Percentiles rank a stretch among this genome's conserved stretches.
phyloP scores from a whole-genome alignment of 2,113 vertebrate genomes.

The Mesoclemmys tuberculata region DNA sequence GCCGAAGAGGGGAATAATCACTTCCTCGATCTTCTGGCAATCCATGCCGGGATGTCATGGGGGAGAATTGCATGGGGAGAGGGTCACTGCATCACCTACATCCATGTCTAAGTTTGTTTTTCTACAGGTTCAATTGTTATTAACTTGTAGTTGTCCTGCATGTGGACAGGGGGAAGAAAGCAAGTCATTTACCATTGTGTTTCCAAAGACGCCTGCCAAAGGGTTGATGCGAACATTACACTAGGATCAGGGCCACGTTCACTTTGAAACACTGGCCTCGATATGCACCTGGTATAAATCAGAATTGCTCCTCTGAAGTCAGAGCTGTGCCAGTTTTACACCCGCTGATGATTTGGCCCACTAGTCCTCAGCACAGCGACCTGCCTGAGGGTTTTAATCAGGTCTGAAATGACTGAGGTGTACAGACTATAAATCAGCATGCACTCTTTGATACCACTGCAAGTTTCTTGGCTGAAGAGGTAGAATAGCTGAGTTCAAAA shows the following conservation, averaged over 20 bases:
- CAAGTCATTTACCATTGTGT: not conserved
- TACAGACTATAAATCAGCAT: slow-evolving; percentile 66
- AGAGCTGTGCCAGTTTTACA: not conserved
- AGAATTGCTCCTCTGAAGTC: fast-evolving
- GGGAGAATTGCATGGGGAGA: not conserved
- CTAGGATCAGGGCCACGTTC: too few relatives aligned
- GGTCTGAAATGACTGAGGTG: slow-evolving; percentile 44
- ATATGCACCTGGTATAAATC: not conserved
- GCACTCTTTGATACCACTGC: slow-evolving; percentile 56
- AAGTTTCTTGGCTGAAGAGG: slow-evolving; percentile 16
- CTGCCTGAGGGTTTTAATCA: slow-evolving; percentile 62
- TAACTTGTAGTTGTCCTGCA: fast-evolving
- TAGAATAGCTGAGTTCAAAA: slow-evolving; percentile 32
- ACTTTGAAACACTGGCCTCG: not conserved
- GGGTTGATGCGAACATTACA: not conserved
- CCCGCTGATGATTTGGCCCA: not conserved
- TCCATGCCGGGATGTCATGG: not conserved
- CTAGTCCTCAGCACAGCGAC: slow-evolving; percentile 21
- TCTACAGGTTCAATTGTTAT: not conserved
- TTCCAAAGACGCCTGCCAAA: not conserved
- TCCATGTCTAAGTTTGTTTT: not conserved
- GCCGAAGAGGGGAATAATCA: too few relatives aligned
- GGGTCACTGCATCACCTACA: too few relatives aligned
- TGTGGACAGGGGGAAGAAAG: not conserved
- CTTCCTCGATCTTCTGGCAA: too few relatives aligned